Evolutionary conservation across 2,888 invertebrate genomes (phyloP), one percentile per base, ranked within the genome.

Genomic region (Yponomeuta plumbellus): DNA sequence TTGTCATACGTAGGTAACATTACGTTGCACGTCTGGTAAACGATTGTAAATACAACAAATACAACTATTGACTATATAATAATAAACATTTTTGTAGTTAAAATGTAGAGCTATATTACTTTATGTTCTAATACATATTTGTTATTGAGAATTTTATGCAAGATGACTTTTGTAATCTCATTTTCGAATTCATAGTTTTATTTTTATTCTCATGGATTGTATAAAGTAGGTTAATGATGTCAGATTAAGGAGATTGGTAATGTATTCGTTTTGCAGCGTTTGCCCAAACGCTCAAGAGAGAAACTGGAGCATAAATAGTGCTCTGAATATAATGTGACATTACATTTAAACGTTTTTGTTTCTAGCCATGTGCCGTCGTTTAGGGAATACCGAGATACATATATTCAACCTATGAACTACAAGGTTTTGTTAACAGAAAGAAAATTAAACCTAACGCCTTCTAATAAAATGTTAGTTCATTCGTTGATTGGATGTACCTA

Each of bases 11-110:
- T 88, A 86, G 87, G 85, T 88, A 83, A 80, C 66, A 71, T 74
- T 80, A 78, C 75, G 75, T 81, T 83, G 82, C 80, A 80, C 76
- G 73, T 76, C 78, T 85, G 86, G 81, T 80, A 81, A 52, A 83
- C 81, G 80, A 84, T 83, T 90, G 90, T 90, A 90, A 86, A 90
- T 90, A 89, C 80, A 84, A 82, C 77, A 77, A 74, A 75, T 77
- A 52, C 13, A 80, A 80, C 79, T 74, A 77, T 76, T 0, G 5
- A 26, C 1, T 34, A 34, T 71, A 77, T 76, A 76, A 23, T 22
- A 23, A 26, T 17, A 17, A 34, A 61, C 44, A 52, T 44, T 52
- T 34, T 77, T 76, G 76, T 84, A 85, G 82, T 82, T 79, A 80
- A 79, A 52, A 78, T 77, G 79, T 86, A 86, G 83, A 81, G 73